Conservation (phyloP, 2,797 vertebrate species). For the Notolepis coatsorum region DNA sequence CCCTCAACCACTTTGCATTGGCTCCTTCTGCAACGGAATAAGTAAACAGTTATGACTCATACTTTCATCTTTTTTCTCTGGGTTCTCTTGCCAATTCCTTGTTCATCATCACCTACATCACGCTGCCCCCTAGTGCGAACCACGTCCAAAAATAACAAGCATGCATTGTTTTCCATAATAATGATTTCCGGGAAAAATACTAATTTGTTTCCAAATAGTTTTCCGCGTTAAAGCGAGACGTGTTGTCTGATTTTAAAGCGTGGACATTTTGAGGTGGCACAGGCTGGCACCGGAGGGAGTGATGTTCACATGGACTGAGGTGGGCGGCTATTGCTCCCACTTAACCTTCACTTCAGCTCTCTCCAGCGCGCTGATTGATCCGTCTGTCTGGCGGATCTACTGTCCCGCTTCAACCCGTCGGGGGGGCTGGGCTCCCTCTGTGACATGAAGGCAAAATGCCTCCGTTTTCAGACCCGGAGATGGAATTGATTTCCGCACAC, state of each 20-base stretch:
- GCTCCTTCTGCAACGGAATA: conserved; percentile 27
- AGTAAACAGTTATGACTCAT: conserved; percentile 30
- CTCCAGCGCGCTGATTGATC: conserved; percentile 51
- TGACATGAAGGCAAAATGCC: conserved; percentile 52
- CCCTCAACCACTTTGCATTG: conserved; percentile 35
- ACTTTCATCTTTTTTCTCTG: conserved; percentile 55
- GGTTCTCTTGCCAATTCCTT: conserved; percentile 32
- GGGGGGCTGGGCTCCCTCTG: conserved; percentile 14
- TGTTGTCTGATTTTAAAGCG: neutral
- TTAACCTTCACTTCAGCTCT: conserved; percentile 28
- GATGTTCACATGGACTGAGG: conserved; percentile 35
- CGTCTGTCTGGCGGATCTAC: conserved; percentile 35
- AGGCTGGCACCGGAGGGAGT: conserved; percentile 24
- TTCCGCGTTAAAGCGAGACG: neutral
- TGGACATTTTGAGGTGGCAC: neutral
- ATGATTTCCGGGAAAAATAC: too few species aligned
- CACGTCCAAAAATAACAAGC: conserved; percentile 47
- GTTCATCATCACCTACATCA: conserved; percentile 46
- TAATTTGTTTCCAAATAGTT: too few species aligned
- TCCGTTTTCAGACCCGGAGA: conserved; percentile 44
- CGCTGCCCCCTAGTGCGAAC: conserved; percentile 19
- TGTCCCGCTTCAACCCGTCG: neutral
- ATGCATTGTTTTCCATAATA: neutral
- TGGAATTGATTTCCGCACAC: conserved; percentile 46
- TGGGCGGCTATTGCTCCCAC: conserved; percentile 15